Conservation (phyloP, 2,113 vertebrate genomes). For the Lamprologus callipterus region DNA sequence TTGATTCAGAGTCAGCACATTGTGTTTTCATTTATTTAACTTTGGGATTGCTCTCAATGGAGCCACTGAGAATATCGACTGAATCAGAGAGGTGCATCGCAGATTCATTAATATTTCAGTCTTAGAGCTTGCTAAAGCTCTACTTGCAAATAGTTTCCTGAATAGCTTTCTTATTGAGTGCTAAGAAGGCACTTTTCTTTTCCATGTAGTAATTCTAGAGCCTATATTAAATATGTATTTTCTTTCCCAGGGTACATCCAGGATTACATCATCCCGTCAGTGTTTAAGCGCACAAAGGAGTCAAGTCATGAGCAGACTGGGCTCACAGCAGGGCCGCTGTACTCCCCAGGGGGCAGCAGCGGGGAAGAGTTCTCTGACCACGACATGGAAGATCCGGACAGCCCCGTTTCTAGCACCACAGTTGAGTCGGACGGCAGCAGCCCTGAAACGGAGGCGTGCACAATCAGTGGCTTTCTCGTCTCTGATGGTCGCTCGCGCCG, state of each 20-base stretch:
- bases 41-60: constrained; percentile 5
- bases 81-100: neutral
- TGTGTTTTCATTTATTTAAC: neutral
- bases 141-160: constrained; percentile 38
- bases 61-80: constrained; percentile 15
- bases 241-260: constrained; percentile 50
- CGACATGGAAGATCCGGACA: constrained; percentile 51
- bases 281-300: constrained; percentile 26
- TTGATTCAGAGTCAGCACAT: neutral
- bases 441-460: neutral
- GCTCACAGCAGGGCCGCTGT: constrained; percentile 24
- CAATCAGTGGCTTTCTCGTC: constrained; percentile 17
- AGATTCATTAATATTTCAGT: constrained; percentile 48
- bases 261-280: constrained; percentile 54
- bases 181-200: neutral
- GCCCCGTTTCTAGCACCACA: constrained; percentile 41
- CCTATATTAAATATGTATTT: neutral
- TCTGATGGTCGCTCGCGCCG: constrained; percentile 30
- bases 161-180: neutral
- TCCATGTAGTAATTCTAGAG: neutral
- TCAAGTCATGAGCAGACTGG: neutral
- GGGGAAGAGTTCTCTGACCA: constrained; percentile 61
- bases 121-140: constrained; percentile 7
- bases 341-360: constrained; percentile 24
- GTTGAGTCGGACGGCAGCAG: constrained; percentile 17